Conservation (phyloP, 2,113 vertebrate genomes). For the Atractosteus spatula region DNA sequence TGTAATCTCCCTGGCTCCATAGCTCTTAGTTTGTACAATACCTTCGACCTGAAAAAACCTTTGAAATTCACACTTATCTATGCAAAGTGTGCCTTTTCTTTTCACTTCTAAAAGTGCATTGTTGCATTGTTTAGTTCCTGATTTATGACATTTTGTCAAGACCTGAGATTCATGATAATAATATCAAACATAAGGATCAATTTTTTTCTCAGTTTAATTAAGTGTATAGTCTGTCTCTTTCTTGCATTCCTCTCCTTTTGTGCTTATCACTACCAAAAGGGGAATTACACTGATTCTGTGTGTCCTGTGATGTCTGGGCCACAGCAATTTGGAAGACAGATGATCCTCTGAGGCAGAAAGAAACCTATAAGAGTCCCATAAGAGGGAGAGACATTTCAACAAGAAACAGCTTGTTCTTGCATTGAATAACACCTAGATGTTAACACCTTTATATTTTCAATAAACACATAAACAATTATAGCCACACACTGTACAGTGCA, state of each 20-base stretch:
- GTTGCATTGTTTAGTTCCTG: background rate
- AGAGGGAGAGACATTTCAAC: slow-evolving; percentile 28
- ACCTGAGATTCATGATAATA: slow-evolving; percentile 1
- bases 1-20: too few species aligned
- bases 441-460: background rate
- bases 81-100: too few species aligned
- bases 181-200: background rate
- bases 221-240: background rate
- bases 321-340: slow-evolving; percentile 37
- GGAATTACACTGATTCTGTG: background rate
- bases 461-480: background rate
- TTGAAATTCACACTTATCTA: too few species aligned
- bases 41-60: too few species aligned
- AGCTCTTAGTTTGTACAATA: too few species aligned
- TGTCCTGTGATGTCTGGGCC: slow-evolving; percentile 14
- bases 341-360: slow-evolving; percentile 27
- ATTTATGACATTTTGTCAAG: background rate
- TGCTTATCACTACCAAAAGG: background rate
- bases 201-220: background rate
- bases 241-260: background rate
- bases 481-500: too few species aligned
- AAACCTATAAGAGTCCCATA: slow-evolving; percentile 38
- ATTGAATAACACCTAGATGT: background rate
- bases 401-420: slow-evolving; percentile 21
- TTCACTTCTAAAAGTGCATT: too few species aligned